phyloP scores from a whole-genome alignment of 2,797 vertebrate species.

The Poecilia picta region DNA sequence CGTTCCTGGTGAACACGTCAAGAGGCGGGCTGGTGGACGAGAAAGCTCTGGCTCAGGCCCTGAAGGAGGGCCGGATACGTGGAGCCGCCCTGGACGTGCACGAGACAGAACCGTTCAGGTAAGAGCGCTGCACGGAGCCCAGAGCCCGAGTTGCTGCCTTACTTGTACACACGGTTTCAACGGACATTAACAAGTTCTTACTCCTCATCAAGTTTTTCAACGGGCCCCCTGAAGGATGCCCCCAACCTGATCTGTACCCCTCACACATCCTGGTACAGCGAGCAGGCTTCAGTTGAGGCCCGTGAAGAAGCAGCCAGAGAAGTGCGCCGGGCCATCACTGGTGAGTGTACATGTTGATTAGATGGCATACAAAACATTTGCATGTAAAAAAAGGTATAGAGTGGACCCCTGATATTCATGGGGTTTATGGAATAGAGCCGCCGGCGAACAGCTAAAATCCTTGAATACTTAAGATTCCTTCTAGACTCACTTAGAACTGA shows the following conservation, averaged over 20 bases:
- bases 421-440: neutral
- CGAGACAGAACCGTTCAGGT: conserved; percentile 92
- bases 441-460: neutral
- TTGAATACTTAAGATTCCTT: neutral
- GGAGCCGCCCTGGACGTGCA: conserved; percentile 90
- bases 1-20: conserved; percentile 90
- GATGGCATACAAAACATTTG: neutral
- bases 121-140: conserved; percentile 1
- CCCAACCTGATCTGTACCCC: conserved; percentile 92
- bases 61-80: conserved; percentile 91
- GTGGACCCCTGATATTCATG: neutral
- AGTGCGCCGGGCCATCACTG: conserved; percentile 90
- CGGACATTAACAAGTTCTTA: neutral
- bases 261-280: conserved; percentile 92
- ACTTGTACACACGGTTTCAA: neutral
- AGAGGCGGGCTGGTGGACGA: conserved; percentile 90
- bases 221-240: conserved; percentile 89
- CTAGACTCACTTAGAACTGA: neutral
- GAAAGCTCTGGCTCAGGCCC: conserved; percentile 89
- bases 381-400: neutral
- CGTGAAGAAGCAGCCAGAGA: conserved; percentile 90
- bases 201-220: conserved; percentile 81
- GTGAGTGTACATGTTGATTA: conserved; percentile 57
- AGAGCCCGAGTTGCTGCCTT: neutral
- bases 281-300: conserved; percentile 90